Base-by-base conservation (phyloP, 1,140 invertebrate species). In the Leptinotarsa texana region DNA sequence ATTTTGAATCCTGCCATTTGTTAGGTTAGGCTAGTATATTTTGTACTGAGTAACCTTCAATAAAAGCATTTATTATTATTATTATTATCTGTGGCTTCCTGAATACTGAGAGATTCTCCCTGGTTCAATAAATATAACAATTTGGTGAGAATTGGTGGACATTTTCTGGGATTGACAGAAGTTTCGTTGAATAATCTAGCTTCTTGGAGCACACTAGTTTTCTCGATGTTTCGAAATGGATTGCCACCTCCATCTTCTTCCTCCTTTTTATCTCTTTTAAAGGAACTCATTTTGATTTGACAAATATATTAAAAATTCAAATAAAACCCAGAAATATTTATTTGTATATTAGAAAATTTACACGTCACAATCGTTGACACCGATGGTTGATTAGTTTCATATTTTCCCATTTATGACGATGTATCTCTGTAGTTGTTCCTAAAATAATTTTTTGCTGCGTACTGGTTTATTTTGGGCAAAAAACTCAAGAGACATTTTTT, bases 41-140 rank as follows among this genome's bases (percentile, higher is more conserved):
- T n/a, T n/a, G n/a, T n/a, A n/a, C n/a, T n/a, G n/a, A n/a, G n/a
- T n/a, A n/a, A n/a, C n/a, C n/a, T n/a, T n/a, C n/a, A n/a, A n/a
- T n/a, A n/a, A n/a, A n/a, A n/a, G n/a, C n/a, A n/a, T n/a, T n/a
- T n/a, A n/a, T n/a, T n/a, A n/a, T n/a, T n/a, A n/a, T n/a, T n/a
- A n/a, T n/a, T n/a, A n/a, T n/a, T n/a, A 83, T 99, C 98, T 13
- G 98, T 99, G 0, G 98, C 98, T 87, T 99, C 98, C 66, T 93
- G 94, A 1, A 93, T 92, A 8, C 94, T 94, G 71, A 99, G 88
- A 78, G 92, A 91, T 84, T 99, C 98, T 1, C 98, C 96, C 89
- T 94, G 97, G 85, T 99, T 98, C 27, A 99, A 87, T 74, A 99
- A 87, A 86, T 98, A 99, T 1, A 99, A 87, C 71, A 99, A 94